Evolutionary conservation across 1,140 invertebrate genomes (phyloP).

Genomic region (Grapholita molesta): DNA sequence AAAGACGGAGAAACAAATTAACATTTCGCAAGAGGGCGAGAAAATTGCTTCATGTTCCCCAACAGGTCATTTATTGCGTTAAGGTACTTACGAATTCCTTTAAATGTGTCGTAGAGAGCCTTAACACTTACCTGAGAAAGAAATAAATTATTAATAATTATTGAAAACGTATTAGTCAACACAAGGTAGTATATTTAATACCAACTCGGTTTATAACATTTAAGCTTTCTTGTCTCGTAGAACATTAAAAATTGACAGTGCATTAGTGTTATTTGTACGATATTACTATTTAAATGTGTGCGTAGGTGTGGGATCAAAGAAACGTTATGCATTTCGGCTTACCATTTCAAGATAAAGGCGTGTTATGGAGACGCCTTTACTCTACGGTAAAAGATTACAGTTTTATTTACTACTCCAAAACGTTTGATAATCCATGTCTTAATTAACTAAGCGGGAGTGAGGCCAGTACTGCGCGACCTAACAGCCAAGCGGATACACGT

Average conservation of each 20-base stretch:
- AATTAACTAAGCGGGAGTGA: slow-evolving; percentile 70
- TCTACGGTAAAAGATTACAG: slow-evolving; percentile 66
- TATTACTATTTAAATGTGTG: slow-evolving; percentile 61
- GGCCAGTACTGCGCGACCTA: slow-evolving; percentile 41
- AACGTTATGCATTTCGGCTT: slow-evolving; percentile 62
- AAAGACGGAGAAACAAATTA: slow-evolving; percentile 40
- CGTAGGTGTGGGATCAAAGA: slow-evolving; percentile 72
- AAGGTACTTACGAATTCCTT: background rate
- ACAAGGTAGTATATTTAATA: background rate
- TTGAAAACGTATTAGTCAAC: background rate
- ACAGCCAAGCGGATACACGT: slow-evolving; percentile 18
- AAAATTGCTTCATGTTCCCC: background rate
- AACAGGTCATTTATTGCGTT: background rate
- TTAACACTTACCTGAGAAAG: slow-evolving; percentile 23
- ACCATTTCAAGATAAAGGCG: slow-evolving; percentile 63
- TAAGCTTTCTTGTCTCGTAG: slow-evolving; percentile 43
- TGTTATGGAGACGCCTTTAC: slow-evolving; percentile 67
- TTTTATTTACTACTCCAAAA: slow-evolving; percentile 75
- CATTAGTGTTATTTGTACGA: slow-evolving; percentile 68
- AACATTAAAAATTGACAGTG: slow-evolving; percentile 75
- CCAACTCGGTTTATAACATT: slow-evolving; percentile 14
- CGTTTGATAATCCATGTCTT: slow-evolving; percentile 76
- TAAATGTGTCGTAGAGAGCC: background rate
- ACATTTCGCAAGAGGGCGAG: slow-evolving; percentile 21
- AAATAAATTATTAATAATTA: slow-evolving; percentile 11